Evolutionary conservation across 1,140 invertebrate species (phyloP), one percentile per base, ranked within the genome.

Genomic region (Aphelenchoides fujianensis): DNA sequence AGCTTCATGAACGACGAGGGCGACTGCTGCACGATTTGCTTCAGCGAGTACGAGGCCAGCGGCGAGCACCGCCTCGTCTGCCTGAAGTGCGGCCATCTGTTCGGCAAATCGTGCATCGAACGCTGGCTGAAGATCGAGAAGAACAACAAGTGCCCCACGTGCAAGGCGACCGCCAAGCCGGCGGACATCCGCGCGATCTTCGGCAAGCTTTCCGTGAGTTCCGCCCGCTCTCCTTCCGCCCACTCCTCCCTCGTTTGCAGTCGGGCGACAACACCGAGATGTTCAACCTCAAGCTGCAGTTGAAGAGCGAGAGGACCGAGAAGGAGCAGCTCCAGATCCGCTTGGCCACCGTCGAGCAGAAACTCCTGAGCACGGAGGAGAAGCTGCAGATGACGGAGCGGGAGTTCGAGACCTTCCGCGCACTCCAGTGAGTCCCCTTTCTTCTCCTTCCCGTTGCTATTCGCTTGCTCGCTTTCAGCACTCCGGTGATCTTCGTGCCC

Each of bases 51-150:
- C 91, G 91, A 90, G 1, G 93, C 90, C 80, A 89, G 89, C n/a
- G 92, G 92, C 0, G 88, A 89, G 0, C 94, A 95, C 85, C 87
- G 92, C 57, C 85, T 95, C 1, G 90, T 90, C 3, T 90, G 90
- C 9, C 86, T 96, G 9, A 90, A 90, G 77, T 96, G 94, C 86
- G 94, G 94, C 0, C 94, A 96, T 86, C 85, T 95, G 0, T 96
- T 94, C 86, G 93, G 93, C 0, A 85, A 90, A 3, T 88, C 88
- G 55, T 96, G 94, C 84, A 91, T 95, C 27, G 87, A 90, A 36
- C 88, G 89, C 55, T 95, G 93, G 93, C 82, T 96, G 0, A 84
- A 83, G 57, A 74, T 76, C 2, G 53, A 77, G 19, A 79, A 84
- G 30, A 79, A 85, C 70, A 84, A 84, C 0, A 85, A 88, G 62